These are phyloP conservation scores for Cyphomyrus plagiostoma DNA, from an alignment of 2,113 vertebrate species.

Conservation along the genomic window DNA sequence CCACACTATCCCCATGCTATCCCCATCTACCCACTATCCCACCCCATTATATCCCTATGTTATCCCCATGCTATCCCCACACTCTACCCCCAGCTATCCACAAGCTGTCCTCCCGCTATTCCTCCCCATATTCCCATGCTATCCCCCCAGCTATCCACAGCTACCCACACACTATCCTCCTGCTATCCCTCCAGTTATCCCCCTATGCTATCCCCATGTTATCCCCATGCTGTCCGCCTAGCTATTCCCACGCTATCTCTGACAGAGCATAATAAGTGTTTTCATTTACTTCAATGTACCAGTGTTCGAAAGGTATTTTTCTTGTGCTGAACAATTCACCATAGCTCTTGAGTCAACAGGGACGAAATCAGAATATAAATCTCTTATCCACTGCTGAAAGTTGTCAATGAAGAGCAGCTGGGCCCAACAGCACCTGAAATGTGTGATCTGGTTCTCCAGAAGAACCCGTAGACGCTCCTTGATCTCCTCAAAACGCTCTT, in stretches of 20 bases:
- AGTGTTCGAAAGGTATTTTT: not conserved
- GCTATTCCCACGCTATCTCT: not conserved
- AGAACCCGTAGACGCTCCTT: slow-evolving; percentile 91
- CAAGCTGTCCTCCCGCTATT: too few species aligned
- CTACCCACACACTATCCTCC: not conserved
- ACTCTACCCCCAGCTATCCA: too few species aligned
- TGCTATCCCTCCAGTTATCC: not conserved
- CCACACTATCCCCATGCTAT: too few species aligned
- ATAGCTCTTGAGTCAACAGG: not conserved
- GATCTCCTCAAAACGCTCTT: slow-evolving; percentile 92
- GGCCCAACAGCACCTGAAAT: slow-evolving; percentile 77
- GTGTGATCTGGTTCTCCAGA: slow-evolving; percentile 96
- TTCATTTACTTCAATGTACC: not conserved
- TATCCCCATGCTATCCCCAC: too few species aligned
- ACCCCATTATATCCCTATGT: too few species aligned
- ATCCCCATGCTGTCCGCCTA: not conserved
- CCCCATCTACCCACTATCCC: too few species aligned
- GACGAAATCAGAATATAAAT: not conserved
- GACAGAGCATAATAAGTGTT: not conserved
- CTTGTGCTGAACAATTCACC: not conserved
- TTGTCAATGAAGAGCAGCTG: not conserved
- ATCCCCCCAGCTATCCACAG: not conserved
- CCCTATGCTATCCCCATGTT: not conserved
- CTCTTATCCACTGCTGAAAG: not conserved
- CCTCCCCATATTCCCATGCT: not conserved